phyloP scores from a whole-genome alignment of 2,797 vertebrate genomes.

The Potorous gilbertii region DNA sequence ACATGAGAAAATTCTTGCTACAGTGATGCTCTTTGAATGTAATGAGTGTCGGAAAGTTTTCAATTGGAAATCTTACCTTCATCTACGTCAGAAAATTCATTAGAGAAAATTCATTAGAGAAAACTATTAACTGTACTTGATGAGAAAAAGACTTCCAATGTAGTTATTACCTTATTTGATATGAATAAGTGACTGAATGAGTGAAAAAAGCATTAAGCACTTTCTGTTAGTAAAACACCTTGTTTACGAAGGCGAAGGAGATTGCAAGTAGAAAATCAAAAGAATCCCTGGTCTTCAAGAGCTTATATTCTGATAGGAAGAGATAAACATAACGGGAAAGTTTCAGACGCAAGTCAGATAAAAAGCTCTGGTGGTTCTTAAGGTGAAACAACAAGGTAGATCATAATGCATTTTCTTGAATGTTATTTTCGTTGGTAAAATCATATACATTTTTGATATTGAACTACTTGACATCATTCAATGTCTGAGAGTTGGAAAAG shows the following conservation, averaged over 20 bases:
- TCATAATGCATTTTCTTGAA: background rate
- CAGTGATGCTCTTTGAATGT: slow-evolving; percentile 68
- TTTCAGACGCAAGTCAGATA: background rate
- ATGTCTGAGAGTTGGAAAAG: background rate
- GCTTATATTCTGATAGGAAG: background rate
- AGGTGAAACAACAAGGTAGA: background rate
- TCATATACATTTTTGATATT: background rate
- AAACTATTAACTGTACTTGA: slow-evolving; percentile 43
- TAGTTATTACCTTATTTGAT: background rate
- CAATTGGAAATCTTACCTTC: slow-evolving; percentile 66
- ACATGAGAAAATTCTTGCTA: slow-evolving; percentile 69
- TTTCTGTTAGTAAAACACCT: background rate
- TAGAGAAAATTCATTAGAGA: slow-evolving; percentile 69
- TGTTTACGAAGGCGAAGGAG: background rate
- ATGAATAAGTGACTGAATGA: background rate
- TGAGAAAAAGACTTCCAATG: background rate
- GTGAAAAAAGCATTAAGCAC: background rate
- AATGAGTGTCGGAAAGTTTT: slow-evolving; percentile 66
- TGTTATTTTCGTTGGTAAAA: background rate
- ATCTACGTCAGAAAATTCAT: slow-evolving; percentile 66
- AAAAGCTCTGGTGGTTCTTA: background rate
- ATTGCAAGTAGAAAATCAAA: background rate
- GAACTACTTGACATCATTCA: background rate
- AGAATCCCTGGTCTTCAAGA: background rate
- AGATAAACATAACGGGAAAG: background rate